Conservation (phyloP, 2,888 invertebrate genomes). For the Mactromeris polynyma region DNA sequence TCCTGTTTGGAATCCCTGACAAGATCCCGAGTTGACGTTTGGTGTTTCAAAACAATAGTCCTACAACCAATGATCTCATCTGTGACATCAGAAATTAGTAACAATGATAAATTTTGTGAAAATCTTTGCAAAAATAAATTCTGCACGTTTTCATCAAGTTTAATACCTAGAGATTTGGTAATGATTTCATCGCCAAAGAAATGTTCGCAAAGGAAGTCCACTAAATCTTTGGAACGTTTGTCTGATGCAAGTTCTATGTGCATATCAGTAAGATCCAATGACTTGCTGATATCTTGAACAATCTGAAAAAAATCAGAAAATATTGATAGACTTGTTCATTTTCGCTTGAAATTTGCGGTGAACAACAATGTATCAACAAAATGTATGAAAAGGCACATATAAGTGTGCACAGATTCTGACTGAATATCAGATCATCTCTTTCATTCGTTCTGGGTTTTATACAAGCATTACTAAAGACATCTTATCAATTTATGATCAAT, state of each 20-base stretch:
- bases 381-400: too few species aligned
- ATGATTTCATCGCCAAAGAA: slow-evolving; percentile 42
- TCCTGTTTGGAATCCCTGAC: not conserved
- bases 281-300: slow-evolving; percentile 8
- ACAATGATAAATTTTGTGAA: slow-evolving; percentile 33
- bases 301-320: slow-evolving; percentile 27
- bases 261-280: slow-evolving; percentile 26
- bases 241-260: slow-evolving; percentile 49
- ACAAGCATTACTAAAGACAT: too few species aligned
- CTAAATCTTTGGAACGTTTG: slow-evolving; percentile 10
- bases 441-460: too few species aligned
- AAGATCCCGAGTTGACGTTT: not conserved
- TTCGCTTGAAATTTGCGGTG: too few species aligned
- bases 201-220: slow-evolving; percentile 31
- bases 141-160: slow-evolving; percentile 24
- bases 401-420: too few species aligned
- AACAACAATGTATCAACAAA: too few species aligned
- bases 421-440: too few species aligned
- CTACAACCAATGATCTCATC: slow-evolving; percentile 40
- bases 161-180: slow-evolving; percentile 30
- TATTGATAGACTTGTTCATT: too few species aligned
- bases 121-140: not conserved
- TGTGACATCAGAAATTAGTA: slow-evolving; percentile 37
- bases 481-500: too few species aligned
- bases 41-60: slow-evolving; percentile 7